phyloP scores from a whole-genome alignment of 1,140 invertebrate species.

The Agrypnia vestita region DNA sequence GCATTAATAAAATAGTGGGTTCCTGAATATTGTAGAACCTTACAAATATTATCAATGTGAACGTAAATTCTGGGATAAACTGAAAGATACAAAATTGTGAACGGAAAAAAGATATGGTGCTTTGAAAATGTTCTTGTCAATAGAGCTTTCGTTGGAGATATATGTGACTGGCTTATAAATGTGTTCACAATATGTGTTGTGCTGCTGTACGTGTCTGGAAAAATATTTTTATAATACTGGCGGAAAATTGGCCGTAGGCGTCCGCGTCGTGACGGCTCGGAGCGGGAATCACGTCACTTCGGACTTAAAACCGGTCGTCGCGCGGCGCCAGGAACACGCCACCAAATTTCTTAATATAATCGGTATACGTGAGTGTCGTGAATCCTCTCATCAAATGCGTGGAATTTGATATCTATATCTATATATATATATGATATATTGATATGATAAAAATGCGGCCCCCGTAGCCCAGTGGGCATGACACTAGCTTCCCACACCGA shows the following conservation, averaged over 20 bases:
- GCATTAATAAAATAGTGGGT: too few relatives aligned
- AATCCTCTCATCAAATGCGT: too few relatives aligned
- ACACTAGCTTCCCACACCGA: too few relatives aligned
- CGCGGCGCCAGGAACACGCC: too few relatives aligned
- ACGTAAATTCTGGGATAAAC: conserved; percentile 26
- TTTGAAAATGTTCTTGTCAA: conserved; percentile 45
- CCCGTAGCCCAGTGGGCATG: too few relatives aligned
- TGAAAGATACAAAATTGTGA: conserved; percentile 12
- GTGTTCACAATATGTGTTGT: conserved; percentile 45
- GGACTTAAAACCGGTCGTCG: neutral
- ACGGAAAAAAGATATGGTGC: conserved; percentile 11
- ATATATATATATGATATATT: too few relatives aligned
- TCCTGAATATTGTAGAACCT: too few relatives aligned
- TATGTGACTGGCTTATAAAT: conserved; percentile 46
- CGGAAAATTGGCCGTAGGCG: conserved; percentile 29
- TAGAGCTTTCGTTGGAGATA: conserved; percentile 42
- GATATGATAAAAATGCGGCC: too few relatives aligned
- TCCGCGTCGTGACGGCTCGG: conserved; percentile 1
- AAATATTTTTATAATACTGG: conserved; percentile 37
- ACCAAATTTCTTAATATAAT: too few relatives aligned
- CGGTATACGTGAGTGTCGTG: too few relatives aligned
- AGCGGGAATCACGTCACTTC: neutral
- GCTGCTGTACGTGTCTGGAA: conserved; percentile 36
- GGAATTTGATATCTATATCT: too few relatives aligned
- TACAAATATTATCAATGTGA: neutral